Conservation (phyloP, 2,797 vertebrate species). For the Emydoidea blandingii region DNA sequence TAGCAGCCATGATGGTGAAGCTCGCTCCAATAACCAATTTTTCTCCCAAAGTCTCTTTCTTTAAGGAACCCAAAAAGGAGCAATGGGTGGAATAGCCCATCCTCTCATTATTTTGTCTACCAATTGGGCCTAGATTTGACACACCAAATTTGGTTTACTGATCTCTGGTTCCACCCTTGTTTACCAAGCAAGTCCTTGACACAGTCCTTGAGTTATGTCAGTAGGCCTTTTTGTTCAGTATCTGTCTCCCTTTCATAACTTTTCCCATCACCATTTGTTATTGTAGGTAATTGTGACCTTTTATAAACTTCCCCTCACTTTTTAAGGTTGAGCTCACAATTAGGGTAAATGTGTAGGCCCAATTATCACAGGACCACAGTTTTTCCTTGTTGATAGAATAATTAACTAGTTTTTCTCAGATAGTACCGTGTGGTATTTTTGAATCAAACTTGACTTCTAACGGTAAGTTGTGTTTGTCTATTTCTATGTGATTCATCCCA, state of each 20-base stretch:
- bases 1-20: background rate
- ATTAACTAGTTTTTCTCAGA: background rate
- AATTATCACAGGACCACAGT: background rate
- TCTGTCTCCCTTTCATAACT: background rate
- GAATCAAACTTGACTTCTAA: slow-evolving; percentile 26
- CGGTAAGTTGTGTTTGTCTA: background rate
- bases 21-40: background rate
- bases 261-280: background rate
- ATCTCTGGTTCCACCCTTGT: background rate
- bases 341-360: background rate
- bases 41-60: background rate
- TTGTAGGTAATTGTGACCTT: background rate
- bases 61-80: background rate
- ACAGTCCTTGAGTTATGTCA: background rate
- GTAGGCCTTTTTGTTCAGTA: background rate
- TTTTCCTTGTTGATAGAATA: background rate
- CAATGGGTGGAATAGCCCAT: background rate
- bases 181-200: background rate
- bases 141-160: background rate
- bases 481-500: background rate
- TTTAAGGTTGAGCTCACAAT: background rate
- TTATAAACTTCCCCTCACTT: background rate
- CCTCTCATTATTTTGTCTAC: background rate
- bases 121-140: background rate
- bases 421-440: background rate